Percentiles rank a stretch among this genome's conserved stretches.
Conservation (phyloP, 2,797 vertebrate genomes). For the Potorous gilbertii region DNA sequence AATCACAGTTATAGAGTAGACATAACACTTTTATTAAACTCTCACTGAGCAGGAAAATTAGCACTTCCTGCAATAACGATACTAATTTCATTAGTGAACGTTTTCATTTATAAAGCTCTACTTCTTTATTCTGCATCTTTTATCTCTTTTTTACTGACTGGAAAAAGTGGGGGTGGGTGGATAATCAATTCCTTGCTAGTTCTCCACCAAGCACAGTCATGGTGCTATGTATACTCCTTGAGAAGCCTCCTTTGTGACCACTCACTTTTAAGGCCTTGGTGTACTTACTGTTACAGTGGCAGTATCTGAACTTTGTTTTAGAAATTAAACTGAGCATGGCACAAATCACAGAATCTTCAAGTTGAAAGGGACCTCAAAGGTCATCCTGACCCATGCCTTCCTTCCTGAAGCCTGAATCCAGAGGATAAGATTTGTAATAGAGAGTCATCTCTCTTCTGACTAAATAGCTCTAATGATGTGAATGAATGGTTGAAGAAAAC, state of each 20-base stretch:
- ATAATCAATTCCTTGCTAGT: slow-evolving; percentile 3
- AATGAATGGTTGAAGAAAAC: background rate
- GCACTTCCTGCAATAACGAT: slow-evolving; percentile 78
- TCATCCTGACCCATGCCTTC: background rate
- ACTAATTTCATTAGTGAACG: slow-evolving; percentile 81
- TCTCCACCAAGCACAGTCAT: slow-evolving; percentile 22
- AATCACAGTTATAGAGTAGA: slow-evolving; percentile 82
- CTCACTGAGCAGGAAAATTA: slow-evolving; percentile 82
- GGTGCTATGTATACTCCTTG: slow-evolving; percentile 9
- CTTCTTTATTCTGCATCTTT: slow-evolving; percentile 71
- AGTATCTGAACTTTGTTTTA: slow-evolving; percentile 35
- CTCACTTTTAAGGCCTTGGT: slow-evolving; percentile 5
- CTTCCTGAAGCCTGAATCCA: background rate
- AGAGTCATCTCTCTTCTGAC: background rate
- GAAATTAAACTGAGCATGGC: slow-evolving; percentile 54
- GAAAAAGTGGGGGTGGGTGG: background rate
- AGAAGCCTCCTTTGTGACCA: slow-evolving; percentile 1
- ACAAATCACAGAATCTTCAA: slow-evolving; percentile 20
- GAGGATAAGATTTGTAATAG: background rate
- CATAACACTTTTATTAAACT: slow-evolving; percentile 80
- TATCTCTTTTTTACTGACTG: slow-evolving; percentile 68
- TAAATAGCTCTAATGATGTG: background rate
- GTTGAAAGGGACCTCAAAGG: background rate
- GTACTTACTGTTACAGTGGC: slow-evolving; percentile 7
- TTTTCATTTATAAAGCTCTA: slow-evolving; percentile 76